These are phyloP conservation scores for Phyllotis vaccarum DNA, from an alignment of 2,797 vertebrate species.

Conservation along the genomic window DNA sequence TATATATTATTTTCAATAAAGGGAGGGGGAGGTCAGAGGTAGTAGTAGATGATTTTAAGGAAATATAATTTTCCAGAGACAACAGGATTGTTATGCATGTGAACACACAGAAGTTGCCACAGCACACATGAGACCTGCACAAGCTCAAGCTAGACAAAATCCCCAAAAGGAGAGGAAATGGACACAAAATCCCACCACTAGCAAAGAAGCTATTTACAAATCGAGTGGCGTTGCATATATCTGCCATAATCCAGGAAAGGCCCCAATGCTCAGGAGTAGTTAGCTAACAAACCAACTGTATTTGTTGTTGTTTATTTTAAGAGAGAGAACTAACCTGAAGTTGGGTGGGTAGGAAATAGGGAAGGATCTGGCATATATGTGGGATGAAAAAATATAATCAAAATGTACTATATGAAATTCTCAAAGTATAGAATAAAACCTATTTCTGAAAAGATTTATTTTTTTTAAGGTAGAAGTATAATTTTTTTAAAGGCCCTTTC, in stretches of 20 bases:
- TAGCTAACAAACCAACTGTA: background rate
- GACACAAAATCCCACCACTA: background rate
- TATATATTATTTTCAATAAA: background rate
- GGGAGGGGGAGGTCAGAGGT: background rate
- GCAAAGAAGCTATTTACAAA: background rate
- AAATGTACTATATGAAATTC: background rate
- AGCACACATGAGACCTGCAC: background rate
- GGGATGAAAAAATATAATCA: background rate
- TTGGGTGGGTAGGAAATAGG: background rate
- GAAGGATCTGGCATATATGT: background rate
- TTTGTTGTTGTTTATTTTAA: background rate
- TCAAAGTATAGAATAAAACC: background rate
- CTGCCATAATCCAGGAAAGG: background rate
- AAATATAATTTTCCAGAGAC: background rate
- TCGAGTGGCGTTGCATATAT: background rate
- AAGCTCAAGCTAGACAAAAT: background rate
- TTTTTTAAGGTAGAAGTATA: background rate
- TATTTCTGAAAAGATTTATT: background rate
- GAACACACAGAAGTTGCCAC: background rate
- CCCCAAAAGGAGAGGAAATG: background rate
- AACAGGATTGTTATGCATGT: background rate
- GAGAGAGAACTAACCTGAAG: background rate
- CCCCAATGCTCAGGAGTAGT: background rate
- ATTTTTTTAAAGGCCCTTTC: constrained; percentile 57
- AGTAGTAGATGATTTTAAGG: background rate